A percentile compares a stretch with the other conserved stretches of the same genome.
phyloP scores from a whole-genome alignment of 2,797 vertebrate species.

The Muscicapa striata region DNA sequence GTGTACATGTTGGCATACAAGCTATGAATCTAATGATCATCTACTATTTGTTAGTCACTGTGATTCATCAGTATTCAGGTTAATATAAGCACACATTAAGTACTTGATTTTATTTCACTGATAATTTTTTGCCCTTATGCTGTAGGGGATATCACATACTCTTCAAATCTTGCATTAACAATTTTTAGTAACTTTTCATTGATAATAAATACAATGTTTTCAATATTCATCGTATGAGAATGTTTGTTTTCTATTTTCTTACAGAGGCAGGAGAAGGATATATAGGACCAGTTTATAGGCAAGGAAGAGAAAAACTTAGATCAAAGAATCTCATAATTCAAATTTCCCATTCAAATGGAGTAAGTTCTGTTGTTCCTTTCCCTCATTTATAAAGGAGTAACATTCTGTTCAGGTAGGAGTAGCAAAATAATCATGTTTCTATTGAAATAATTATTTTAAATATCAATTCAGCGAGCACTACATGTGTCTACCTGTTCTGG shows the following conservation, averaged over 20 bases:
- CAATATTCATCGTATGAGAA: not conserved
- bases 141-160: not conserved
- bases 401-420: not conserved
- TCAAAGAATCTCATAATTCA: not conserved
- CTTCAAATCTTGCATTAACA: not conserved
- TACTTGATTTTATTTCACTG: not conserved
- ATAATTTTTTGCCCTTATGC: not conserved
- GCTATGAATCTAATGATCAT: not conserved
- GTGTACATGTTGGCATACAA: not conserved
- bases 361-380: not conserved
- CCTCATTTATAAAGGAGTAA: not conserved
- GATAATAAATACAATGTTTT: not conserved
- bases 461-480: not conserved
- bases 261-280: not conserved
- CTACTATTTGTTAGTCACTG: not conserved
- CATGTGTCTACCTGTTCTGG: not conserved
- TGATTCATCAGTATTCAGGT: not conserved
- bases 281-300: not conserved
- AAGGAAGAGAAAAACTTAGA: not conserved
- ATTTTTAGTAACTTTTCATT: not conserved
- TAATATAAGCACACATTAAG: not conserved
- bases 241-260: not conserved
- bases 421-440: not conserved
- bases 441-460: not conserved
- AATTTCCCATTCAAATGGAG: not conserved